phyloP scores from a whole-genome alignment of 2,797 vertebrate species.

The Melanotaenia maccullochi region DNA sequence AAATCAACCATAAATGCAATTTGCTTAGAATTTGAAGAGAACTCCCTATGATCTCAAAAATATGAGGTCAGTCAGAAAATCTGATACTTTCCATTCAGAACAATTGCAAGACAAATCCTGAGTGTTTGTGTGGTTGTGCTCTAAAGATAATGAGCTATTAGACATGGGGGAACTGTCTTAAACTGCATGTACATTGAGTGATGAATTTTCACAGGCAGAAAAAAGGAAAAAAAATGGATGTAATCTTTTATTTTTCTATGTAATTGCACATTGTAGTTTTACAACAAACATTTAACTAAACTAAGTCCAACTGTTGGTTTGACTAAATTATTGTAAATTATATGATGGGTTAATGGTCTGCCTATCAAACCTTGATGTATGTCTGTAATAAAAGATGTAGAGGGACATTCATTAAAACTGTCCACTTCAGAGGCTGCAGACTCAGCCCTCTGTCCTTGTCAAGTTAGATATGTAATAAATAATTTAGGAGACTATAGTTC shows the following conservation, averaged over 20 bases:
- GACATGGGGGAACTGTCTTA: too few species aligned
- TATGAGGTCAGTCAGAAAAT: too few species aligned
- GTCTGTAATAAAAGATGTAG: constrained; percentile 52
- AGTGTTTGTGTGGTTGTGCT: too few species aligned
- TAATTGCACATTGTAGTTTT: not conserved
- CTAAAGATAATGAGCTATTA: too few species aligned
- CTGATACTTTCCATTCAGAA: too few species aligned
- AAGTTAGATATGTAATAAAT: constrained; percentile 53
- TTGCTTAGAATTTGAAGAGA: too few species aligned
- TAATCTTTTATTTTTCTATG: too few species aligned
- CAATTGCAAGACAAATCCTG: too few species aligned
- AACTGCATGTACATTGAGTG: too few species aligned
- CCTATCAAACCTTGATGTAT: constrained; percentile 25
- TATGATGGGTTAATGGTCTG: not conserved
- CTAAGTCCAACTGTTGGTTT: not conserved
- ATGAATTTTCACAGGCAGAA: not conserved
- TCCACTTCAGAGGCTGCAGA: constrained; percentile 21
- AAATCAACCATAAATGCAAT: too few species aligned
- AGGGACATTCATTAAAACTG: constrained; percentile 47
- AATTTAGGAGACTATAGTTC: constrained; percentile 40
- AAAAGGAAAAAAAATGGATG: too few species aligned
- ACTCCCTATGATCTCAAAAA: too few species aligned
- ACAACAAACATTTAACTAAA: not conserved
- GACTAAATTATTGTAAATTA: not conserved
- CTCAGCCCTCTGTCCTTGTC: constrained; percentile 48